Evolutionary conservation across 2,888 invertebrate genomes (phyloP), one percentile per base, ranked within the genome.

Genomic region (Hesperia comma): DNA sequence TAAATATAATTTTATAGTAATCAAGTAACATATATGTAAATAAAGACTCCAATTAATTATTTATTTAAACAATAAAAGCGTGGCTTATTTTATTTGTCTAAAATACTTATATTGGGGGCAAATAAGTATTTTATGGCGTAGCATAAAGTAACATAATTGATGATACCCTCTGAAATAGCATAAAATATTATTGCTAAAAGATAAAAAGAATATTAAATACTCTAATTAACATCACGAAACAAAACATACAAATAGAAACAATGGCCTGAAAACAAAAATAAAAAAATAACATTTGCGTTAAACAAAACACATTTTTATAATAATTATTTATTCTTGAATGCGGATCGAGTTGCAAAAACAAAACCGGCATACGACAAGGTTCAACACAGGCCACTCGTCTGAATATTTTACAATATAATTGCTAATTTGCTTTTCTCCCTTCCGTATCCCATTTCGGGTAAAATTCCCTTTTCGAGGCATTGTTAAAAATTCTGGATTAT

Each of bases 391-490:
- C 75, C 77, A 71, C 79, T 76, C 74, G 74, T 70, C 75, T 85
- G 84, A 85, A 78, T 87, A 84, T 90, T 90, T 88, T 84, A 87
- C 84, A 80, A 82, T 80, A 84, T 87, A 90, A 91, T 90, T 88
- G 90, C 90, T 91, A 89, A 92, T 92, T 86, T 89, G 84, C 82
- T 72, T 83, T 79, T 74, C 81, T 81, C 82, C 77, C 78, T 77
- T 76, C 61, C 73, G 75, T 75, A 79, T 81, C 77, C 74, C 72
- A 72, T 79, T 78, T 73, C 76, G 73, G 72, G 72, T 79, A 15
- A 61, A 66, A 66, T 61, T 82, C 80, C 77, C 75, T 77, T 26
- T 76, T 72, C 75, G 62, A 75, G 76, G 79, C 79, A 83, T 87
- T 88, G 85, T 81, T 82, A 81, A 86, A 87, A 82, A 77, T 79